Evolutionary conservation across 2,888 invertebrate species (phyloP).

Genomic region (Philonicus albiceps): DNA sequence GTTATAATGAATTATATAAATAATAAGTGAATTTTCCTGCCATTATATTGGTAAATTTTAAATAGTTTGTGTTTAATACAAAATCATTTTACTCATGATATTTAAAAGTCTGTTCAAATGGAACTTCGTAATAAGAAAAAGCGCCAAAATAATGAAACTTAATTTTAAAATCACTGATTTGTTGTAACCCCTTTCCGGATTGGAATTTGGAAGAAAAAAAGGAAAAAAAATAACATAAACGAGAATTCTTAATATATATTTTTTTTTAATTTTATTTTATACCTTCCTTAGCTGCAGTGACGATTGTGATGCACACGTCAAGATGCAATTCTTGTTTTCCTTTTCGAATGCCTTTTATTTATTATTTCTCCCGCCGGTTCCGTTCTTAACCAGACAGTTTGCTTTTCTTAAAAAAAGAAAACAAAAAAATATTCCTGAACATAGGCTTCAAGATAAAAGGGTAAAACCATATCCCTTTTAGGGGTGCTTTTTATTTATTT

Average conservation of each 20-base stretch:
- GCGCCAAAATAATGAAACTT: background rate
- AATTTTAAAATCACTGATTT: background rate
- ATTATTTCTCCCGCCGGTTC: background rate
- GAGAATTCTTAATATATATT: background rate
- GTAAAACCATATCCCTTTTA: background rate
- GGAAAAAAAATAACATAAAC: background rate
- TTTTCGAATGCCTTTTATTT: background rate
- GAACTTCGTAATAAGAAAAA: background rate
- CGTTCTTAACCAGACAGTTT: background rate
- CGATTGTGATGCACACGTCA: background rate
- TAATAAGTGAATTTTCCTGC: background rate
- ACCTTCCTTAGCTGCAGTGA: background rate
- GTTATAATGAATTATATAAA: background rate
- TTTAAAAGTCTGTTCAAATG: too few relatives aligned
- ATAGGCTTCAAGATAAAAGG: background rate
- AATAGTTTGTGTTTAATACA: background rate
- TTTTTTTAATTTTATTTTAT: background rate
- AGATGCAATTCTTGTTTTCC: conserved; percentile 24
- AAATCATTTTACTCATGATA: background rate
- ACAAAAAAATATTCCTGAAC: too few relatives aligned
- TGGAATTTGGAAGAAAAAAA: conserved; percentile 2
- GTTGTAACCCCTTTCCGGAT: background rate
- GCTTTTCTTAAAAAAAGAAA: background rate
- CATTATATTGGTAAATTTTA: background rate
- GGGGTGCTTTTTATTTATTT: background rate